Evolutionary conservation across 1,140 invertebrate genomes (phyloP).

Genomic region (Drosophila teissieri): DNA sequence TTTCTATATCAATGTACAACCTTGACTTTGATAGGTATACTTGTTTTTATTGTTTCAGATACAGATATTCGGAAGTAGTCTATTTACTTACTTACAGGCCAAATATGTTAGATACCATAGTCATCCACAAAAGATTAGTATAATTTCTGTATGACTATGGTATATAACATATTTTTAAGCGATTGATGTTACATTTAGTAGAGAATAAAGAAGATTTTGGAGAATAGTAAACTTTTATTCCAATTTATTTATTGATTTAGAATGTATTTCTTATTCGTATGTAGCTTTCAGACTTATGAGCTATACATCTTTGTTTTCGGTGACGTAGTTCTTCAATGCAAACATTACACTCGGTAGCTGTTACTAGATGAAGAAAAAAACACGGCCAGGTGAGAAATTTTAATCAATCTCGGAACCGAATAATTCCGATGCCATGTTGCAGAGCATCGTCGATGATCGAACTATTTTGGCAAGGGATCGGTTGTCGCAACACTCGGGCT

Average conservation of each 20-base stretch:
- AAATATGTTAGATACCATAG: no score
- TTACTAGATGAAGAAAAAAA: slow-evolving; percentile 5
- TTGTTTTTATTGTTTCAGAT: neutral
- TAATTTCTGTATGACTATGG: no score
- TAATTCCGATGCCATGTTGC: slow-evolving; percentile 29
- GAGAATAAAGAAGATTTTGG: no score
- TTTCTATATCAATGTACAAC: neutral
- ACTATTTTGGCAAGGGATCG: slow-evolving; percentile 44
- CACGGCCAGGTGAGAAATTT: neutral
- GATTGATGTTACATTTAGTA: no score
- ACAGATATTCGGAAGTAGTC: neutral
- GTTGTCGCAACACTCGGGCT: slow-evolving; percentile 30
- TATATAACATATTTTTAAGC: no score
- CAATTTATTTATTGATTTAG: neutral
- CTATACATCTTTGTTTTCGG: neutral
- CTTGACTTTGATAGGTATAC: slow-evolving; percentile 21
- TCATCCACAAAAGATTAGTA: no score
- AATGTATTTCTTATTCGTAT: neutral
- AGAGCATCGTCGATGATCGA: slow-evolving; percentile 30
- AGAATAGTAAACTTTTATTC: no score
- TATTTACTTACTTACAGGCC: no score
- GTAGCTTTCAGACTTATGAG: neutral
- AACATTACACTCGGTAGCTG: neutral
- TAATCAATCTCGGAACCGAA: slow-evolving; percentile 1
- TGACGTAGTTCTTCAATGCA: slow-evolving; percentile 2